Conservation (phyloP, 2,797 vertebrate genomes). For the Taenioides sp. region DNA sequence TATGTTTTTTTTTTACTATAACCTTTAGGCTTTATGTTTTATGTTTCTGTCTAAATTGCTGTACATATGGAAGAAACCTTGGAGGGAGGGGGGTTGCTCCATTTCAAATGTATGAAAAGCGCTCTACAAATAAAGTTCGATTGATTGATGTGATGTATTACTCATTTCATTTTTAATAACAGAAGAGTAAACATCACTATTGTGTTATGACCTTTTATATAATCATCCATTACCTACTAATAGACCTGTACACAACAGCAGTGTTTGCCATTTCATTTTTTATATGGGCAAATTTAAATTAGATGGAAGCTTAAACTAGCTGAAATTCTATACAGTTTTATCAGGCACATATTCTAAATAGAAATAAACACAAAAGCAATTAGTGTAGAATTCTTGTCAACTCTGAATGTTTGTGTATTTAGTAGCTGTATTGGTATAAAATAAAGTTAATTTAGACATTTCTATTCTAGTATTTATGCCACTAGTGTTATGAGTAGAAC, state of each 20-base stretch:
- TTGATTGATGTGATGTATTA: not conserved
- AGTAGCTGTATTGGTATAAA: not conserved
- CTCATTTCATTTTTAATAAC: not conserved
- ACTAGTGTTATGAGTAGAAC: not conserved
- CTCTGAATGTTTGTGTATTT: not conserved
- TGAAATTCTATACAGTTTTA: not conserved
- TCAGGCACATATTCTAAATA: not conserved
- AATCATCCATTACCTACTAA: not conserved
- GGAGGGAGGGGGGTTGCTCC: too few relatives aligned
- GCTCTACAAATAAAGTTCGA: too few relatives aligned
- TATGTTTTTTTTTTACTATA: too few relatives aligned
- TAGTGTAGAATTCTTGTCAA: not conserved
- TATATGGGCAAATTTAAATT: not conserved
- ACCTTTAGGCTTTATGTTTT: too few relatives aligned
- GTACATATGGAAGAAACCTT: too few relatives aligned
- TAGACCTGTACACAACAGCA: not conserved
- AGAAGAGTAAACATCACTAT: not conserved
- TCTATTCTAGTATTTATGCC: not conserved
- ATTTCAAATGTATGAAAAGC: too few relatives aligned
- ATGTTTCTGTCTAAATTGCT: too few relatives aligned
- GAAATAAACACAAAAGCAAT: not conserved
- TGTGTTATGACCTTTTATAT: conserved; percentile 2
- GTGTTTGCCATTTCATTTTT: not conserved
- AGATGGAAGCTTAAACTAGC: not conserved
- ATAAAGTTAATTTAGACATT: not conserved